Evolutionary conservation across 2,797 vertebrate genomes (phyloP), one percentile per base, ranked within the genome.

Genomic region (Periparus ater): DNA sequence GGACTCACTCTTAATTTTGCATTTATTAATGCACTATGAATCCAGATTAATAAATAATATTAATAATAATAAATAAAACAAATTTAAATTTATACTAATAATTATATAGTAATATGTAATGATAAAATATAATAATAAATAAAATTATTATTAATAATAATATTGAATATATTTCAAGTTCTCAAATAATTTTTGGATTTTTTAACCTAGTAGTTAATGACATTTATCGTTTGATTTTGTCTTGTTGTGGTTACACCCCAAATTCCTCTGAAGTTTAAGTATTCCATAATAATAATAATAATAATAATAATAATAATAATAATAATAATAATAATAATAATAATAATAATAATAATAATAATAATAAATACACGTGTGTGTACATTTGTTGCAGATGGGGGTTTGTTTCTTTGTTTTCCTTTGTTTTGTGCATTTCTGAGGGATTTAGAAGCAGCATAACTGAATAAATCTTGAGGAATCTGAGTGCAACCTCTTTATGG

Each of bases 391-490:
- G 65, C 26, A 50, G 38, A 27, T 22, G 32, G 29, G 36, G 3
- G 1, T 21, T 76, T 62, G 9, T 67, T 75, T 81, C 19, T 76
- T 85, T 89, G 19, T 40, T 90, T 90, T 95, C 55, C 32, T 74
- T 66, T 66, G 53, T 58, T 44, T 58, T 36, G 9, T 50, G 66
- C 55, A 89, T 86, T 88, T 86, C 73, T 81, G 66, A 86, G 51
- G 27, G 77, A 75, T 91, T 84, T 86, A 84, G 76, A 86, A 89
- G 62, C n/a, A 90, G n/a, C 38, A 60, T 88, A 81, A 62, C 67
- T 70, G 71, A 93, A 70, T 70, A 91, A 73, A 87, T 79, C 71
- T 90, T 70, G 91, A 95, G 77, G 77, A 95, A 93, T 90, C 66
- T 61, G 71, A 93, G 83, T 36, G 79, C 88, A 42, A 42, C 42